Base-by-base conservation (phyloP, 2,888 invertebrate genomes). In the Autographa pulchrina region DNA sequence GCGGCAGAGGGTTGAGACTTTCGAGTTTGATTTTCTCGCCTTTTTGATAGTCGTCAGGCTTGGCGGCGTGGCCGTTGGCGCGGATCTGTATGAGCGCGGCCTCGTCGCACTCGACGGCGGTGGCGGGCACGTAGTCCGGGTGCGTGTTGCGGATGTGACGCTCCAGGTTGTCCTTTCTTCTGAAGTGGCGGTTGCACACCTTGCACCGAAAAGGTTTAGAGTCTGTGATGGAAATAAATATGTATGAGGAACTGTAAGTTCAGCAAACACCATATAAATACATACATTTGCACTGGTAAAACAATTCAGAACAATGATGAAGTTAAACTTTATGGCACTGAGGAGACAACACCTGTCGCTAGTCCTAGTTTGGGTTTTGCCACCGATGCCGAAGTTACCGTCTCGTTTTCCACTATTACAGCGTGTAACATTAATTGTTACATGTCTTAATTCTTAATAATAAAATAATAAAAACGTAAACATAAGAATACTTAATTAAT, bases 81-180 rank as follows among this genome's bases (percentile, higher is more conserved):
- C 58, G 67, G 77, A 90, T 85, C 65, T 90, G 89, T 32, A 88
- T 89, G 60, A 92, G 88, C 0, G 90, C 92, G 9, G 80, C 84
- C 52, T 89, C 89, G 79, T 94, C 95, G 81, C 92, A 93, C 32
- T 92, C 92, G 0, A 92, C 91, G 4, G 92, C 93, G 67, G 86
- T 87, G 43, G 93, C 86, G 14, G 92, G 89, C 13, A 87, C 90
- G 78, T 86, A 90, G 71, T 94, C 96, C 0, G 97, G 97, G 90
- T 98, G 98, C 68, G 98, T 97, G 90, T 98, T 97, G 68, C 97
- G 96, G 70, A 98, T 96, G 89, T 98, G 98, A 0, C 98, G 96
- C 74, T 97, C 96, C 73, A 98, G 95, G 88, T 98, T 98, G 89
- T 98, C 98, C 88, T 97, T 98, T 72, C 98, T 95, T 60, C 97